Conservation (phyloP, 2,888 invertebrate genomes). For the Rhyacophila evoluta region DNA sequence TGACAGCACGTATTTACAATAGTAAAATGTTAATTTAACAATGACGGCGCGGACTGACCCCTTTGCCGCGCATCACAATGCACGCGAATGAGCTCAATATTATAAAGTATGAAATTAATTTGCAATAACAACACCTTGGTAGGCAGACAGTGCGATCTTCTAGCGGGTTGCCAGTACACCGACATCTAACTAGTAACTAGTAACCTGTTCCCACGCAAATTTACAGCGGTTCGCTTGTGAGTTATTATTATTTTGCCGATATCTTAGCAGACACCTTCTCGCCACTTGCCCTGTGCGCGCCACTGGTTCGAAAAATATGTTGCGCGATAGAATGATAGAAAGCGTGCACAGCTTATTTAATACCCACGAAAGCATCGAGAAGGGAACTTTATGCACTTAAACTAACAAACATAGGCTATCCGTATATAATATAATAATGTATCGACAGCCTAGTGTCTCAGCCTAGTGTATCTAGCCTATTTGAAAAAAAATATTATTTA, state of each 20-base stretch:
- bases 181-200: background rate
- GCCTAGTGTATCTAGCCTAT: too few species aligned
- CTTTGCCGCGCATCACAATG: background rate
- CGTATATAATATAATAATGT: too few species aligned
- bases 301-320: background rate
- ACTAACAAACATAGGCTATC: too few species aligned
- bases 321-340: background rate
- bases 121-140: conserved; percentile 31
- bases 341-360: too few species aligned
- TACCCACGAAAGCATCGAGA: too few species aligned
- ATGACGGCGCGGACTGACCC: background rate
- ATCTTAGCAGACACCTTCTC: conserved; percentile 7
- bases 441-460: too few species aligned
- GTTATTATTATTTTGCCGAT: conserved; percentile 11
- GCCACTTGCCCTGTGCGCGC: background rate
- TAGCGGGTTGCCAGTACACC: background rate
- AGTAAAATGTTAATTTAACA: background rate
- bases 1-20: background rate
- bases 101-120: conserved; percentile 30
- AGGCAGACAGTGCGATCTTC: background rate
- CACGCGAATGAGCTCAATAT: background rate
- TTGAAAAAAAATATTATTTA: too few species aligned
- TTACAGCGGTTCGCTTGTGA: conserved; percentile 25
- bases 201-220: conserved; percentile 28
- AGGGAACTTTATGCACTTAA: too few species aligned